phyloP scores from a whole-genome alignment of 2,113 vertebrate species.

The Spheniscus mendiculus region DNA sequence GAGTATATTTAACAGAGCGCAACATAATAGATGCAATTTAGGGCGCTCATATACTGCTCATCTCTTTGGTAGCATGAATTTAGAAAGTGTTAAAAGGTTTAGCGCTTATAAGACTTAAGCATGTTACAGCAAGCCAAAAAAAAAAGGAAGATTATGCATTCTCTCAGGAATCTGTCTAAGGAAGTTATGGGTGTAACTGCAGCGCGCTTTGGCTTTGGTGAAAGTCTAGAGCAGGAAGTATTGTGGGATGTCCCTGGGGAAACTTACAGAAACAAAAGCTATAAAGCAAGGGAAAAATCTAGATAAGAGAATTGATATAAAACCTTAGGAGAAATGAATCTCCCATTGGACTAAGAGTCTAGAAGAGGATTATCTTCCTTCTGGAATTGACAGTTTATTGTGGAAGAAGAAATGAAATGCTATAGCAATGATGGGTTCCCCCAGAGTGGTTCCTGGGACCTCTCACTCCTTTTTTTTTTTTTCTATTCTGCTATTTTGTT shows the following conservation, averaged over 20 bases:
- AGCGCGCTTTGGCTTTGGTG: background rate
- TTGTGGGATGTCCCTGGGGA: background rate
- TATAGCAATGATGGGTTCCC: background rate
- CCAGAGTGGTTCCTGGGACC: background rate
- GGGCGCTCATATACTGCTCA: background rate
- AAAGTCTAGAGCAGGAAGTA: background rate
- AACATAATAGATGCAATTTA: background rate
- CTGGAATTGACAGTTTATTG: background rate
- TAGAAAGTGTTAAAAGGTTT: background rate
- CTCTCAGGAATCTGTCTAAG: conserved; percentile 42
- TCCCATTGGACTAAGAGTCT: background rate
- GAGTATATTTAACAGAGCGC: background rate
- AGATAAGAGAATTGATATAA: background rate
- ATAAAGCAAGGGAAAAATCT: background rate
- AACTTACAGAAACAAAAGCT: conserved; percentile 12
- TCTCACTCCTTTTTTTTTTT: background rate
- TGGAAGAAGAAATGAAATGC: background rate
- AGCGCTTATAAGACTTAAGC: background rate
- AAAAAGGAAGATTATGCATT: background rate
- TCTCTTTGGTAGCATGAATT: background rate
- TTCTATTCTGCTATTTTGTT: background rate
- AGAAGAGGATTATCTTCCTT: background rate
- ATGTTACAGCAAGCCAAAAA: background rate
- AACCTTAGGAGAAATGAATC: background rate
- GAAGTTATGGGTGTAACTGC: conserved; percentile 52